Evolutionary conservation across 1,140 invertebrate species (phyloP), one percentile per base, ranked within the genome.

Genomic region (Hyposmocoma kahamanoa): DNA sequence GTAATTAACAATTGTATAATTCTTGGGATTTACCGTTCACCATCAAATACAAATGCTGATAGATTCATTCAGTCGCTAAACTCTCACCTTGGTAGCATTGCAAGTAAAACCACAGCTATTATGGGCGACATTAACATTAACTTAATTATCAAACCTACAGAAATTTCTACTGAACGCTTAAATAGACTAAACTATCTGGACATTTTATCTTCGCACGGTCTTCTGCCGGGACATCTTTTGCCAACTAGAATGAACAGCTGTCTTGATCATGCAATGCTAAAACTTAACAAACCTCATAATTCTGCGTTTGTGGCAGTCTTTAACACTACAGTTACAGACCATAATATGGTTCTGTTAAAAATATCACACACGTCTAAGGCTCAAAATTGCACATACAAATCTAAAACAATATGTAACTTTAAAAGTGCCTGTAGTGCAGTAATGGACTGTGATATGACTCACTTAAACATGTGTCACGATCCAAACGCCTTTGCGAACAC

Each of bases 11-110:
- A 32, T 5, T 11, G 45, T 10, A 17, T 30, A 43, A 54, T 48
- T 28, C 6, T 54, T 4, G 46, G 38, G 3, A 44, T 54, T 13
- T 54, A 54, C 32, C 20, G 52, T 24, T 54, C 47, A n/a, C 52
- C 52, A 2, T 44, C 42, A 13, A 36, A 34, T 30, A 32, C 11
- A 21, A 39, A 44, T 41, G 38, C 30, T 34, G 1, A 21, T 15
- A 41, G 8, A 8, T 43, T 39, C 45, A 26, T 1, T 11, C 10
- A 19, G n/a, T 48, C 36, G 3, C 13, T 34, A 5, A n/a, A 15
- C 13, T n/a, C 32, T n/a, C 32, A 34, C 13, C 13, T 34, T 10
- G 32, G 15, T 8, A 34, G 4, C 15, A 34, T 34, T 13, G 0
- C 24, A 6, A 26, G 24, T 34, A 43, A 45, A 13, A 38, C 8